phyloP scores from a whole-genome alignment of 2,888 invertebrate genomes.

The Junonia oenone region DNA sequence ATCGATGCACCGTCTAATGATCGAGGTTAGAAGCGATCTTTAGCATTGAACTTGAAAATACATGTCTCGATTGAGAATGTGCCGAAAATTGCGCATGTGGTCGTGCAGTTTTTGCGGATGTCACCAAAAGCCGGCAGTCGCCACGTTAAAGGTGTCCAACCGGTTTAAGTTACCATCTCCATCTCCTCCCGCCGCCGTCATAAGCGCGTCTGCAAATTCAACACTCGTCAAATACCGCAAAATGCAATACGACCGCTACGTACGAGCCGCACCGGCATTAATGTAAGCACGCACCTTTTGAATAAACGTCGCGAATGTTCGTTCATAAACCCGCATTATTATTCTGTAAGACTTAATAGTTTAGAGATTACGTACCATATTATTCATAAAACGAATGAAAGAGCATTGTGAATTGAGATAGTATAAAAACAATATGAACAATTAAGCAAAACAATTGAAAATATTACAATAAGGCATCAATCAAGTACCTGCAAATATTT shows the following conservation, averaged over 20 bases:
- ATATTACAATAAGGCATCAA: not conserved
- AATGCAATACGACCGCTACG: conserved; percentile 51
- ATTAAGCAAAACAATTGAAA: not conserved
- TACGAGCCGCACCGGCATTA: conserved; percentile 35
- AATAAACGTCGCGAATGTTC: conserved; percentile 19
- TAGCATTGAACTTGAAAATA: conserved; percentile 31
- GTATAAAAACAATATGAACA: not conserved
- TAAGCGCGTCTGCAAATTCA: conserved; percentile 73
- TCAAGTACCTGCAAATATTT: too few relatives aligned
- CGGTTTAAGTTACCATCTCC: conserved; percentile 69
- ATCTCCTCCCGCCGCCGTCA: conserved; percentile 61
- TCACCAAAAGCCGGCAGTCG: conserved; percentile 69
- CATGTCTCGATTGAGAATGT: conserved; percentile 50
- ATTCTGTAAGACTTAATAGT: not conserved
- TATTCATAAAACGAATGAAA: not conserved
- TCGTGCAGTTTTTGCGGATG: conserved; percentile 73
- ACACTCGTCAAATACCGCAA: conserved; percentile 71
- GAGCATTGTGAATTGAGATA: not conserved
- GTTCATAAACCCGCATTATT: conserved; percentile 12
- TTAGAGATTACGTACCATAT: not conserved
- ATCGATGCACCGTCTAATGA: conserved; percentile 58
- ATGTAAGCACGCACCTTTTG: conserved; percentile 36
- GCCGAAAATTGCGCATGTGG: conserved; percentile 54
- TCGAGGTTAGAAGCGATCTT: conserved; percentile 47
- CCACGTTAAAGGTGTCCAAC: conserved; percentile 69